phyloP scores from a whole-genome alignment of 1,140 invertebrate species.

The Berghia stephanieae region DNA sequence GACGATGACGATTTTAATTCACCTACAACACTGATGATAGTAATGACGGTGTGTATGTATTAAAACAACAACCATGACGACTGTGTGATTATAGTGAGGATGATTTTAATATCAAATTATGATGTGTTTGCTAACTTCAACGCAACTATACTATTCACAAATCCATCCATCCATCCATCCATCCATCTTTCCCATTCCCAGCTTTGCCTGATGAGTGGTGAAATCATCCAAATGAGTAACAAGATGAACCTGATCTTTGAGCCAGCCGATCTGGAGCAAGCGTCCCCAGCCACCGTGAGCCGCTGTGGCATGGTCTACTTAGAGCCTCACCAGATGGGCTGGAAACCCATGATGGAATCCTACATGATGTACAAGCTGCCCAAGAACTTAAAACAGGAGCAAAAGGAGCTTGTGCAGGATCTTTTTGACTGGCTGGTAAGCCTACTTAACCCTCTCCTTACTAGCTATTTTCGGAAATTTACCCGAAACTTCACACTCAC shows the following conservation, averaged over 20 bases:
- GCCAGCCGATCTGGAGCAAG: constrained; percentile 71
- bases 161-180: too few species aligned
- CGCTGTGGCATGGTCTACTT: constrained; percentile 71
- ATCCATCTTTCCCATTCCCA: constrained; percentile 46
- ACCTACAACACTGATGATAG: too few species aligned
- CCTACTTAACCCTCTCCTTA: constrained; percentile 56
- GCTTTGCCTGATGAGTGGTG: constrained; percentile 69
- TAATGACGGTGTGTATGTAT: too few species aligned
- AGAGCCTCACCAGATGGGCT: constrained; percentile 67
- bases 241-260: constrained; percentile 69
- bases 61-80: too few species aligned
- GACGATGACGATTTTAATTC: too few species aligned
- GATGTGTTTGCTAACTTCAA: too few species aligned
- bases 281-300: constrained; percentile 67
- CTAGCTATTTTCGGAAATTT: constrained; percentile 50
- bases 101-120: too few species aligned
- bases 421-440: constrained; percentile 54
- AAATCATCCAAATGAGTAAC: constrained; percentile 69
- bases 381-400: constrained; percentile 46
- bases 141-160: too few species aligned
- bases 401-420: constrained; percentile 48
- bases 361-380: constrained; percentile 67
- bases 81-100: too few species aligned
- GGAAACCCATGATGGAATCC: constrained; percentile 65
- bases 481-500: constrained; percentile 58